Evolutionary conservation across 1,140 invertebrate species (phyloP).

Genomic region (Drosophila funebris): DNA sequence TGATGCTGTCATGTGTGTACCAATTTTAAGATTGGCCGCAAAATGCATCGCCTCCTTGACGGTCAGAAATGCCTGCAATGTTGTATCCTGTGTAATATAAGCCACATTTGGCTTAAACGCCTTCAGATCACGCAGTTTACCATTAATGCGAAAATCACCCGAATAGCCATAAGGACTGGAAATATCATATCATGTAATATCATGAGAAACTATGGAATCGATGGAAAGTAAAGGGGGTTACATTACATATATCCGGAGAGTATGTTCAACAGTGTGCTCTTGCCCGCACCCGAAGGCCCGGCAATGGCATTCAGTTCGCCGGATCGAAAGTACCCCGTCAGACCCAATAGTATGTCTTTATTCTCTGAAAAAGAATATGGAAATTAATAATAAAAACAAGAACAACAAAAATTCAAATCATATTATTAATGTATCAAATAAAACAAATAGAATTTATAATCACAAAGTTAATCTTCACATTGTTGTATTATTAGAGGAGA

Average conservation of each 20-base stretch:
- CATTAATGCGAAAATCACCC: constrained; percentile 88
- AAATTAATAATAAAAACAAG: constrained; percentile 28
- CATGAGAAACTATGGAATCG: not conserved
- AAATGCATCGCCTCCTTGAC: constrained; percentile 94
- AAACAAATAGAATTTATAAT: too few relatives aligned
- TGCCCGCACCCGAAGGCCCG: constrained; percentile 94
- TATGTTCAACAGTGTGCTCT: constrained; percentile 92
- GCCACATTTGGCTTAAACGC: constrained; percentile 93
- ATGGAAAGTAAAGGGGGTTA: not conserved
- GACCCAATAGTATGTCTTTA: constrained; percentile 85
- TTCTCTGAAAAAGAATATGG: constrained; percentile 81
- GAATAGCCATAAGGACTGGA: constrained; percentile 59
- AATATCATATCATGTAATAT: not conserved
- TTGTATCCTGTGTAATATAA: constrained; percentile 96
- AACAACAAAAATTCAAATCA: not conserved
- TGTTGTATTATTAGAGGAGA: too few relatives aligned
- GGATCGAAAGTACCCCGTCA: constrained; percentile 85
- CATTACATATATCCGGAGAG: constrained; percentile 89
- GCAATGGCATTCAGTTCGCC: constrained; percentile 89
- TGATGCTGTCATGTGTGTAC: constrained; percentile 85
- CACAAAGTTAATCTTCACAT: too few relatives aligned
- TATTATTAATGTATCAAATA: too few relatives aligned
- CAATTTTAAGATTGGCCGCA: constrained; percentile 94
- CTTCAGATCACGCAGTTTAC: constrained; percentile 88
- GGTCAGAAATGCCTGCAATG: constrained; percentile 92